A percentile compares a stretch with the other conserved stretches of the same genome.
phyloP scores from a whole-genome alignment of 2,113 vertebrate species.

The Hippopotamus amphibius region DNA sequence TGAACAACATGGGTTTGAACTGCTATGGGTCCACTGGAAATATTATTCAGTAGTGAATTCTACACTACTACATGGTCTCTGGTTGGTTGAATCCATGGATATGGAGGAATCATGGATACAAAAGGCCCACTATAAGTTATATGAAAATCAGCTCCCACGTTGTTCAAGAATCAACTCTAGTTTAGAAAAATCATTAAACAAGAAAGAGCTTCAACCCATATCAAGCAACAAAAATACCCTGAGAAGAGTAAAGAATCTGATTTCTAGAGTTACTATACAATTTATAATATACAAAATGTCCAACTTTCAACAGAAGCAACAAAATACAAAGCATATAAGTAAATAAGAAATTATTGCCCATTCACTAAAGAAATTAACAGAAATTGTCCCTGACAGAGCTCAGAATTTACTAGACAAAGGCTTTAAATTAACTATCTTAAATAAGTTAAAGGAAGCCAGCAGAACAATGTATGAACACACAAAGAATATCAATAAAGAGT shows the following conservation, averaged over 20 bases:
- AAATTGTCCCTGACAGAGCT: neutral
- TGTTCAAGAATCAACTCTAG: too few species aligned
- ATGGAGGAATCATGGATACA: too few species aligned
- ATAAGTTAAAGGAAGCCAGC: too few species aligned
- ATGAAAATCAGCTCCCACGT: too few species aligned
- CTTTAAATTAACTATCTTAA: too few species aligned
- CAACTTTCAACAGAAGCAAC: neutral
- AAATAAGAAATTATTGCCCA: neutral
- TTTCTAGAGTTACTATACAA: neutral
- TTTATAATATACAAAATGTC: neutral
- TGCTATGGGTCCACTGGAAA: too few species aligned
- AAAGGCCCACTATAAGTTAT: too few species aligned
- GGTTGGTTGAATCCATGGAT: too few species aligned
- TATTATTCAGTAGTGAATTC: too few species aligned
- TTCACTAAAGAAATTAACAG: neutral
- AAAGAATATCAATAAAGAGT: neutral
- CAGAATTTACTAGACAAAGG: too few species aligned
- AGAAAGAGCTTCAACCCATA: neutral
- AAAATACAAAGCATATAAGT: neutral
- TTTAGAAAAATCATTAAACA: neutral
- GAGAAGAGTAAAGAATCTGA: neutral
- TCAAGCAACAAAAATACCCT: neutral
- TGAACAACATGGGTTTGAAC: too few species aligned
- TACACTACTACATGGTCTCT: too few species aligned
- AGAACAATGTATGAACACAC: neutral